phyloP scores from a whole-genome alignment of 2,113 vertebrate genomes.

The Pelecanoides urinatrix region DNA sequence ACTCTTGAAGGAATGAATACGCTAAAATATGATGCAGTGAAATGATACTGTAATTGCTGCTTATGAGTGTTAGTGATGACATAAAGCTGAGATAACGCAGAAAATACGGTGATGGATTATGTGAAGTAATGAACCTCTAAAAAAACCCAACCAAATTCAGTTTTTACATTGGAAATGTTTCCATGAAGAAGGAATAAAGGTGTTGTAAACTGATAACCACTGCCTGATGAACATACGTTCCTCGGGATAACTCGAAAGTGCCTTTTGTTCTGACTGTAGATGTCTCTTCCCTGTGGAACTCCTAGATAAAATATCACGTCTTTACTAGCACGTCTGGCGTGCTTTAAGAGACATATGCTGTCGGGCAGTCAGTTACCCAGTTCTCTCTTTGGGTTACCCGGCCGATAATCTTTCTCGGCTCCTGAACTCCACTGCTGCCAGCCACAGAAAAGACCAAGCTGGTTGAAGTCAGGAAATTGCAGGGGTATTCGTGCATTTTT shows the following conservation, averaged over 20 bases:
- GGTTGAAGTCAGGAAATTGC: neutral
- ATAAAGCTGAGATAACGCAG: neutral
- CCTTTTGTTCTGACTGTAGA: neutral
- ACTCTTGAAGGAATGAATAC: neutral
- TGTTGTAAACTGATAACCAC: neutral
- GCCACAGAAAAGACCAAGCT: neutral
- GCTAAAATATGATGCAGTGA: neutral
- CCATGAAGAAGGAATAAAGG: neutral
- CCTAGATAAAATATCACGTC: neutral
- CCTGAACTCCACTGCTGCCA: neutral
- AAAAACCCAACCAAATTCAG: neutral
- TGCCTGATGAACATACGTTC: neutral
- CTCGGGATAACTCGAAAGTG: neutral
- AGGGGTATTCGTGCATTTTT: neutral
- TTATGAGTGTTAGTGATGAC: neutral
- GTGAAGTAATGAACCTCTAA: neutral
- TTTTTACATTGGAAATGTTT: neutral
- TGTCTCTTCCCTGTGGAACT: neutral
- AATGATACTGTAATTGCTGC: neutral
- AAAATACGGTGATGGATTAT: neutral
- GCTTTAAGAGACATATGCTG: neutral
- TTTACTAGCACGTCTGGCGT: neutral
- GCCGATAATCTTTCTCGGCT: accelerated
- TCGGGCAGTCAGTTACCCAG: neutral
- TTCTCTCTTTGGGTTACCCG: neutral